Base-by-base conservation (phyloP, 2,113 vertebrate genomes). In the Spilogale gracilis region DNA sequence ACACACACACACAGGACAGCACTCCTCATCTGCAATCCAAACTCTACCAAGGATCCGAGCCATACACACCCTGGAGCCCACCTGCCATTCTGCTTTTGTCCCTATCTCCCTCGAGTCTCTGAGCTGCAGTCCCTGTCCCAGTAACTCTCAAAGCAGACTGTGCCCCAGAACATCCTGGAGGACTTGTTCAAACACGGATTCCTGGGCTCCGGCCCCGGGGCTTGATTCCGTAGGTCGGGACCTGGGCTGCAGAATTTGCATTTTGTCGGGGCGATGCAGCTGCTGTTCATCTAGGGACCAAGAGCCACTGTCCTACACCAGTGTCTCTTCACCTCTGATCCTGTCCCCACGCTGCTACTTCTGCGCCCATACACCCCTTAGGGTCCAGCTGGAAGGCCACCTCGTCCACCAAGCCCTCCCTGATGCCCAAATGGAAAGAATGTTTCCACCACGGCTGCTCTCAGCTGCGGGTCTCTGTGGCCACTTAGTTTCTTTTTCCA, bases 401-500 rank as follows among this genome's bases (percentile, higher is more conserved):
- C n/a, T 65, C 38, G 50, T 5, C 54, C 67, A 30, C n/a, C 52
- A 58, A 14, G 23, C 3, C 32, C 52, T 32, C 65, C 11, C 88
- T 18, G 89, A 27, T 6, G 43, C 18, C 30, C 79, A 30, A 17
- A n/a, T 30, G 63, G 61, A 83, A 63, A 8, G 10, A 21, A 21
- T 7, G 14, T 9, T 60, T 60, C 30, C 1, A 9, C 23, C 10
- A 1, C 43, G 0, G 10, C 6, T 11, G 45, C 17, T 58, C 18
- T 56, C 63, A 16, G 18, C 71, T 11, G 8, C 1, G 12, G 10
- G 5, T 32, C 7, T 83, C 78, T 45, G n/a, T 21, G 9, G 67
- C 13, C 23, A 38, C n/a, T 43, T 43, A 25, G 30, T 32, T 50
- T 69, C 71, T 79, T 90, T 71, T 54, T 71, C 27, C 43, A 38